These are phyloP conservation scores for Echinarachnius parma DNA, from an alignment of 53 echinoderm and acorn worm species.

Conservation along the genomic window DNA sequence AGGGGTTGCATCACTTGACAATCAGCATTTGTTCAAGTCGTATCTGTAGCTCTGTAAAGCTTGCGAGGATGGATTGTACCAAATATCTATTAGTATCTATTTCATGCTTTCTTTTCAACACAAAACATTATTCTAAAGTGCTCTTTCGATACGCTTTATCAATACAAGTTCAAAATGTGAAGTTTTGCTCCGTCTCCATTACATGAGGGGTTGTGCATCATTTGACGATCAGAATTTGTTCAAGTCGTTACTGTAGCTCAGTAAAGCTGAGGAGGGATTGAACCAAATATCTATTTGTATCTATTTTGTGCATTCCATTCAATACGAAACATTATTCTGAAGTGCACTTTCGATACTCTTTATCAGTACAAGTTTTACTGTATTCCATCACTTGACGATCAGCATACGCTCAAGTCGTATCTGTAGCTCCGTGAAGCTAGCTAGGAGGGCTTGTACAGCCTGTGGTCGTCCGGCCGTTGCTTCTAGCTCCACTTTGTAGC, in stretches of 20 bases:
- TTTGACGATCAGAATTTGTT: neutral
- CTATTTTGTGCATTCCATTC: no score
- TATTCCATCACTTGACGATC: conserved; percentile 17
- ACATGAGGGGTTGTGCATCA: no score
- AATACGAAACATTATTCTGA: neutral
- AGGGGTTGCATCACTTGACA: no score
- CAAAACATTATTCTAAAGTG: neutral
- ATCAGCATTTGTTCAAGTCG: neutral
- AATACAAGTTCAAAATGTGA: no score
- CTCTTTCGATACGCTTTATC: neutral
- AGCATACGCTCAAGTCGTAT: conserved; percentile 74
- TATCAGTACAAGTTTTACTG: neutral
- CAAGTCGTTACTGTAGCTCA: neutral
- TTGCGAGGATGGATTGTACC: neutral
- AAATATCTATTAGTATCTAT: neutral
- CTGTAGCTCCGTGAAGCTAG: conserved; percentile 78
- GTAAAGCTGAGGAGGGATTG: neutral
- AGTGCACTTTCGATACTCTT: neutral
- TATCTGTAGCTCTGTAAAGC: neutral
- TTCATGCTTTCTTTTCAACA: neutral
- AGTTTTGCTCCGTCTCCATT: no score
- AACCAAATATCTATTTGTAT: neutral
- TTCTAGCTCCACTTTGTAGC: conserved; percentile 97
- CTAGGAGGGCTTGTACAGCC: conserved; percentile 61
- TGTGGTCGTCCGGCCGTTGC: conserved; percentile 68